phyloP scores from a whole-genome alignment of 2,888 invertebrate genomes.

The Pachydiplax longipennis region DNA sequence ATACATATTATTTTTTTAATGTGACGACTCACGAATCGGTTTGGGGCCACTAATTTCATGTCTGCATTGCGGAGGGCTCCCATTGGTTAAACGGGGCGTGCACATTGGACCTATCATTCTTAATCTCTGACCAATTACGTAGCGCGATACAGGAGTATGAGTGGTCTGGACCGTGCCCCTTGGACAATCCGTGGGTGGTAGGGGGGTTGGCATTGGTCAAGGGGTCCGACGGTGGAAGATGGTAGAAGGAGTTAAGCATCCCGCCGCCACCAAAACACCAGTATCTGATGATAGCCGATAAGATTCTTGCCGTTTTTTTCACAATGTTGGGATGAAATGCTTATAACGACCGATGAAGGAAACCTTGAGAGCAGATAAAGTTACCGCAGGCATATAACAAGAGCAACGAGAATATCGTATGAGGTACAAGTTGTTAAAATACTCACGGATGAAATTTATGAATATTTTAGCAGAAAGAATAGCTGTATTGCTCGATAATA shows the following conservation, averaged over 20 bases:
- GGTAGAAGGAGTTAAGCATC: neutral
- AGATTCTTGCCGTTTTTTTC: slow-evolving; percentile 24
- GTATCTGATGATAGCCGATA: slow-evolving; percentile 27
- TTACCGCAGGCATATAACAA: no score
- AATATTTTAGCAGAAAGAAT: no score
- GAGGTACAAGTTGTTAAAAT: no score
- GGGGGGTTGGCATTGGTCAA: slow-evolving; percentile 23
- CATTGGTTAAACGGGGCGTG: slow-evolving; percentile 43
- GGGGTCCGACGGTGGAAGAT: neutral
- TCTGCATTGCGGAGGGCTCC: slow-evolving; percentile 27
- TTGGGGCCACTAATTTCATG: slow-evolving; percentile 12
- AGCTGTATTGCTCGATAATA: no score
- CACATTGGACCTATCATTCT: slow-evolving; percentile 23
- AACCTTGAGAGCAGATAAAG: neutral
- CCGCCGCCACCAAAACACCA: slow-evolving; percentile 23
- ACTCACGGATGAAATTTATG: no score
- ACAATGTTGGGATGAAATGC: neutral
- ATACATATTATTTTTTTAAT: neutral
- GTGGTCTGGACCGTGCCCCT: neutral
- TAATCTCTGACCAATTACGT: slow-evolving; percentile 36
- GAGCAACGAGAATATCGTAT: no score
- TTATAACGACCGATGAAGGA: neutral
- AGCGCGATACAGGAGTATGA: slow-evolving; percentile 3
- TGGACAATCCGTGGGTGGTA: neutral
- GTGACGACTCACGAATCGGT: slow-evolving; percentile 34